A percentile compares a stretch with the other conserved stretches of the same genome.
Evolutionary conservation across 2,113 vertebrate species (phyloP).

Genomic region (cat (Felis catus)): F.catus_Fca126_mat1.0 CM031412.1:156450501-156451000

Average conservation of each 20-base stretch:
- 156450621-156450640: conserved; percentile 24
- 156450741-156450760: conserved; percentile 13
- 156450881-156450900: conserved; percentile 30
- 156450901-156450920: conserved; percentile 2
- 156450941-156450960: neutral
- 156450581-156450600: neutral
- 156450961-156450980: neutral
- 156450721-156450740: neutral
- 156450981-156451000: neutral
- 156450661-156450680: neutral
- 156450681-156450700: neutral
- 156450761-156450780: conserved; percentile 67
- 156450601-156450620: neutral
- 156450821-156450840: conserved; percentile 60
- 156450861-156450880: conserved; percentile 50
- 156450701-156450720: conserved; percentile 36
- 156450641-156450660: neutral
- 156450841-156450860: conserved; percentile 53
- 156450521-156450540: neutral
- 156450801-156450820: conserved; percentile 55
- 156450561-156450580: conserved; percentile 5
- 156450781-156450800: conserved; percentile 40
- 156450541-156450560: neutral
- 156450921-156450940: neutral
- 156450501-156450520: neutral